Evolutionary conservation across 1,140 invertebrate species (phyloP).

Genomic region (Aradophagus sp.): DNA sequence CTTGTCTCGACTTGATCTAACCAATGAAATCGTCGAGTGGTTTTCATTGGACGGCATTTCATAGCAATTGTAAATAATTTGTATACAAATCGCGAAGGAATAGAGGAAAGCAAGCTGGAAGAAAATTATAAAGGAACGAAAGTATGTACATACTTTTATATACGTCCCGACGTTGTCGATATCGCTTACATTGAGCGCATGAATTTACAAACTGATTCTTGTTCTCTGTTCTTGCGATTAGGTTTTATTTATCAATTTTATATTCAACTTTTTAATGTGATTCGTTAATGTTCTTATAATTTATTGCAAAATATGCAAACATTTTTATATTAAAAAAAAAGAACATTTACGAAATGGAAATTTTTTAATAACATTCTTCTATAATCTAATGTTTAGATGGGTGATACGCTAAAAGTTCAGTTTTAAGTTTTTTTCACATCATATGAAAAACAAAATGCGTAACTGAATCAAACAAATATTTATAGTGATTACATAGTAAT

Average conservation of each 20-base stretch:
- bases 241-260: too few relatives aligned
- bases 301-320: slow-evolving; percentile 2
- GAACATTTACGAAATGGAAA: slow-evolving; percentile 4
- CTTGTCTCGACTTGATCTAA: slow-evolving; percentile 81
- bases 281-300: slow-evolving; percentile 1
- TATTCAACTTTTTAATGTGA: too few relatives aligned
- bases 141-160: too few relatives aligned
- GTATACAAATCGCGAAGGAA: slow-evolving; percentile 15
- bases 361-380: slow-evolving; percentile 20
- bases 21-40: slow-evolving; percentile 86
- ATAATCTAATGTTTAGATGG: slow-evolving; percentile 14
- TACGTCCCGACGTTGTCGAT: too few relatives aligned
- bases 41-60: slow-evolving; percentile 81
- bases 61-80: slow-evolving; percentile 57
- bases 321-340: neutral
- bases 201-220: slow-evolving; percentile 2
- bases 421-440: slow-evolving; percentile 12
- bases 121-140: too few relatives aligned
- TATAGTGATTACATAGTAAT: slow-evolving; percentile 33
- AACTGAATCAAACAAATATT: slow-evolving; percentile 21
- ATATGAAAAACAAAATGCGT: slow-evolving; percentile 5
- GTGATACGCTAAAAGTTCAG: slow-evolving; percentile 13
- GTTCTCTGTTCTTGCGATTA: neutral
- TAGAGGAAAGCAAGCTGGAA: slow-evolving; percentile 1
- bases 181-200: neutral